A percentile compares a stretch with the other conserved stretches of the same genome.
phyloP scores from a whole-genome alignment of 1,140 invertebrate species.

The Neodiprion virginianus region DNA sequence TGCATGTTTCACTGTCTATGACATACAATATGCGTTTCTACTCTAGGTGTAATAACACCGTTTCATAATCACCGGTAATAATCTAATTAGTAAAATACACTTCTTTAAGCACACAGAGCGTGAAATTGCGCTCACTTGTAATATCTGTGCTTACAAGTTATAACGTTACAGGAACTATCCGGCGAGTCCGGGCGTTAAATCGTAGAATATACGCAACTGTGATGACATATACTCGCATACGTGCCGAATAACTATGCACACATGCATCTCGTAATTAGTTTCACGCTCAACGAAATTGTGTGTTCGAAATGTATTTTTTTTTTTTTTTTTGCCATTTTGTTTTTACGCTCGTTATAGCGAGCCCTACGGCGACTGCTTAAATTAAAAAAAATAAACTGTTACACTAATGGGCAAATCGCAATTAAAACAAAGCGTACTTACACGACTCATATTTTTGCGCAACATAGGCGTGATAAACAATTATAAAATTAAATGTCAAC shows the following conservation, averaged over 20 bases:
- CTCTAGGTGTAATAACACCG: neutral
- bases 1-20: no score
- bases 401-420: neutral
- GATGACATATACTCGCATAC: neutral
- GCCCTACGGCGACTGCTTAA: neutral
- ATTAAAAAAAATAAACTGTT: neutral
- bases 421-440: no score
- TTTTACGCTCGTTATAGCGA: no score
- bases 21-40: no score
- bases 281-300: no score
- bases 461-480: no score
- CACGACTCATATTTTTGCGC: no score
- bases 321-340: no score
- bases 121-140: neutral
- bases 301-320: no score
- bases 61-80: neutral
- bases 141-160: neutral
- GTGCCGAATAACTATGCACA: neutral
- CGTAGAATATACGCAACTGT: neutral
- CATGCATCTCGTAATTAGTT: no score
- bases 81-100: conserved; percentile 6
- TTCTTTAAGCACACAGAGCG: neutral
- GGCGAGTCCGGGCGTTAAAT: neutral
- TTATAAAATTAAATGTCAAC: no score
- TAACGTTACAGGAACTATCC: neutral